phyloP scores from a whole-genome alignment of 2,888 invertebrate genomes.

The Yponomeuta evonymella region DNA sequence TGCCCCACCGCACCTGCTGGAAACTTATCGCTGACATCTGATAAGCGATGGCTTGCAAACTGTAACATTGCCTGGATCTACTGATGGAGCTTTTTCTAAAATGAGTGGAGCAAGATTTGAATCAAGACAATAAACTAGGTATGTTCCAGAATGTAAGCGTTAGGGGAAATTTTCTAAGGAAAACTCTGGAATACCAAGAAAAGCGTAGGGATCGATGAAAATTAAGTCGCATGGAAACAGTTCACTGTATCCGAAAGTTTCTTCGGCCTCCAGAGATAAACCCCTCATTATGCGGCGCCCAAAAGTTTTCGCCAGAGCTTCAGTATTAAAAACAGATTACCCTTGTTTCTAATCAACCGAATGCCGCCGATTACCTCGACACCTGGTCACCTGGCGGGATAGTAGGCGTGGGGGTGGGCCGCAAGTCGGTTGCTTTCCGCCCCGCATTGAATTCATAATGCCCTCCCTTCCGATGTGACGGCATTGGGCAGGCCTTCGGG shows the following conservation, averaged over 20 bases:
- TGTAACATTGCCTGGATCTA: neutral
- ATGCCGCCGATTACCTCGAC: neutral
- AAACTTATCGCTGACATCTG: neutral
- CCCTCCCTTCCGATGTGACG: neutral
- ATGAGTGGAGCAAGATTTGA: too few relatives aligned
- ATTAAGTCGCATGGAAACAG: too few relatives aligned
- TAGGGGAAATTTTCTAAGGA: too few relatives aligned
- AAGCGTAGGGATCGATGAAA: too few relatives aligned
- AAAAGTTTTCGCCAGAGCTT: neutral
- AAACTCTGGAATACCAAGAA: too few relatives aligned
- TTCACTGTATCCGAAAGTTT: too few relatives aligned
- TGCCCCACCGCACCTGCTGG: neutral
- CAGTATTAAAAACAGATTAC: neutral
- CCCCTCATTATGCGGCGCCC: neutral
- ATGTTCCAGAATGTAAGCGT: too few relatives aligned
- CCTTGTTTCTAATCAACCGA: neutral
- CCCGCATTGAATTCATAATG: neutral
- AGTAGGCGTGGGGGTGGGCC: neutral
- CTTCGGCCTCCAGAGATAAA: neutral
- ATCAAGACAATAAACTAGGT: too few relatives aligned
- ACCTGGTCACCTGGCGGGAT: neutral
- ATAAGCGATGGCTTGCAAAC: neutral
- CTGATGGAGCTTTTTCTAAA: neutral
- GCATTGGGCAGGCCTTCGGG: neutral
- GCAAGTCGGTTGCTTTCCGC: neutral